phyloP scores from a whole-genome alignment of 2,888 invertebrate species.

The Tromatobia lineatoria region DNA sequence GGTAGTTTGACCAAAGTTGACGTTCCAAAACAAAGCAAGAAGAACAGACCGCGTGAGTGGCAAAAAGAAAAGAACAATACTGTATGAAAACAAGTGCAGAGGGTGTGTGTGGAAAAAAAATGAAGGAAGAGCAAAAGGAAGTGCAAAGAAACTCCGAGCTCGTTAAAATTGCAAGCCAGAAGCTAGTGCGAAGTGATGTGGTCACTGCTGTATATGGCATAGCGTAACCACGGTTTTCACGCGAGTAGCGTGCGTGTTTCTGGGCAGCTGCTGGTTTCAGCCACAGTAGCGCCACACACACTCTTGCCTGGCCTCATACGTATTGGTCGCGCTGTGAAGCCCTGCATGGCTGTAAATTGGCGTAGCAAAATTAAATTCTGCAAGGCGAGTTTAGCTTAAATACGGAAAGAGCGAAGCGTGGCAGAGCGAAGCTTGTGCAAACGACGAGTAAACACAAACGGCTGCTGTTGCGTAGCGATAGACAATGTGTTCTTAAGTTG shows the following conservation, averaged over 20 bases:
- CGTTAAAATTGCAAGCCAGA: conserved; percentile 14
- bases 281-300: neutral
- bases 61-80: neutral
- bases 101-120: neutral
- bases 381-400: conserved; percentile 64
- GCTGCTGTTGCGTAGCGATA: neutral
- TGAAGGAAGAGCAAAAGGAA: neutral
- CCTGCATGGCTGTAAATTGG: conserved; percentile 64
- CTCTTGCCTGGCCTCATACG: conserved; percentile 13
- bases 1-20: conserved; percentile 45
- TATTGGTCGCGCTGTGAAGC: conserved; percentile 32
- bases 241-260: conserved; percentile 1
- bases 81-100: neutral
- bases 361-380: conserved; percentile 70
- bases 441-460: conserved; percentile 13
- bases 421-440: neutral
- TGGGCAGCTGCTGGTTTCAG: conserved; percentile 30
- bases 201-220: conserved; percentile 3
- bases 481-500: neutral
- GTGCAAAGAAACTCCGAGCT: neutral
- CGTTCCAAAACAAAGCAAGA: neutral
- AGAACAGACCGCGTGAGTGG: neutral
- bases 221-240: conserved; percentile 27
- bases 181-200: conserved; percentile 25
- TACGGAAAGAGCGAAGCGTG: conserved; percentile 10